Evolutionary conservation across 2,113 vertebrate species (phyloP), one percentile per base, ranked within the genome.

Genomic region (Stigmatopora nigra): DNA sequence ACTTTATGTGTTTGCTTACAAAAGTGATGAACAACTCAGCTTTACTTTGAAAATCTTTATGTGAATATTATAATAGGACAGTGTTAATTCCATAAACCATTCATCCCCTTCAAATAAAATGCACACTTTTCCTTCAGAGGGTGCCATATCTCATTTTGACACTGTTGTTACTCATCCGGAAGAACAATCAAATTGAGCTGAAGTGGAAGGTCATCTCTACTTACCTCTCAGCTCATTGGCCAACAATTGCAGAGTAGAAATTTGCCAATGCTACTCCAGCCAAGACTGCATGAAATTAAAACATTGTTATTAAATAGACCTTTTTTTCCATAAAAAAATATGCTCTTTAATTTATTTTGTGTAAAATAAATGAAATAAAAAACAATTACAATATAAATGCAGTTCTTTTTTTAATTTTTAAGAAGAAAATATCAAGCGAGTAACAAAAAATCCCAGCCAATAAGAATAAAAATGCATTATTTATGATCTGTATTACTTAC

Each of bases 191-290:
- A 17, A n/a, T 16, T 59, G 3, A 41, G 55, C 11, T 13, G 22
- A 80, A 63, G 63, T 64, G 9, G 38, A 10, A 1, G 38, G 22
- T 72, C 67, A 78, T 68, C 62, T 60, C 4, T 19, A 5, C 35
- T 70, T 60, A 59, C 7, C 70, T 59, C 57, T 63, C 64, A 61
- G 44, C 58, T 84, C 74, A 55, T 87, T 68, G 73, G 69, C 62
- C 56, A 59, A 60, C 64, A 36, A n/a, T n/a, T 58, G 59, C 61
- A 19, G 69, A 67, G 35, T 68, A 69, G 73, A 81, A 84, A 73
- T 25, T 41, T 47, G 38, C 56, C 71, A 4, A 15, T 44, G 22
- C 73, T 52, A 36, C 46, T 67, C 44, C 11, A 38, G 66, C 74
- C 64, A 73, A 61, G 56, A 45, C 31, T 31, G 31, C 45, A 41